Percentiles rank a stretch among this genome's conserved stretches.
Evolutionary conservation across 1,140 invertebrate species (phyloP).

Genomic region (Argopecten irradians): DNA sequence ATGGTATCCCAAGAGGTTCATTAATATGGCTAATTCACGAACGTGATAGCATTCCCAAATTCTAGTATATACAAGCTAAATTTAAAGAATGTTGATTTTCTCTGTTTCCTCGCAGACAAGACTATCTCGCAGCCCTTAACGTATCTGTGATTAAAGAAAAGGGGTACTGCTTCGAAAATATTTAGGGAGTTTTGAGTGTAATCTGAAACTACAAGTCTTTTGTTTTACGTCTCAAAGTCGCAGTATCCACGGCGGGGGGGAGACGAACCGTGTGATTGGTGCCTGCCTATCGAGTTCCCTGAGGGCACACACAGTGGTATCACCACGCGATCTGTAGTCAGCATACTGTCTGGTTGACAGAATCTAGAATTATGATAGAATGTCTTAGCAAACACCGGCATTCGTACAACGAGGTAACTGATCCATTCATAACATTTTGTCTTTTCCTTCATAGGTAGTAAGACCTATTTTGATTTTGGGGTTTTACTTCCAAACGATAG

Average conservation of each 20-base stretch:
- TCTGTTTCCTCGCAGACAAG: background rate
- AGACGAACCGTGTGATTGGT: background rate
- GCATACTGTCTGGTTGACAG: background rate
- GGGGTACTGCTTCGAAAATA: slow-evolving; percentile 9
- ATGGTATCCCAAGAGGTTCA: background rate
- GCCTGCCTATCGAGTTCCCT: background rate
- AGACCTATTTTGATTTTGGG: too few species aligned
- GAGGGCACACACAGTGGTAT: background rate
- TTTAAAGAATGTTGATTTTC: slow-evolving; percentile 19
- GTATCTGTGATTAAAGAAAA: slow-evolving; percentile 8
- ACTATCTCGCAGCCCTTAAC: background rate
- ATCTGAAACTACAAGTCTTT: background rate
- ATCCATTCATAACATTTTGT: background rate
- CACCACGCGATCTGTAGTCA: background rate
- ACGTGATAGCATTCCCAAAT: slow-evolving; percentile 10
- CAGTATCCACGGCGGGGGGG: background rate
- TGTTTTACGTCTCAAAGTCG: background rate
- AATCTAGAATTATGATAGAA: background rate
- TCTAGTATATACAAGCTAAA: slow-evolving; percentile 23
- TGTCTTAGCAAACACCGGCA: background rate
- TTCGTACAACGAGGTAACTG: background rate
- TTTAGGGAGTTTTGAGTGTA: background rate
- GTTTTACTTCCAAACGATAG: background rate
- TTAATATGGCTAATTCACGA: slow-evolving; percentile 10
- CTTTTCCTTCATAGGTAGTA: background rate